phyloP scores from a whole-genome alignment of 2,888 invertebrate species.

The Portevinia maculata region DNA sequence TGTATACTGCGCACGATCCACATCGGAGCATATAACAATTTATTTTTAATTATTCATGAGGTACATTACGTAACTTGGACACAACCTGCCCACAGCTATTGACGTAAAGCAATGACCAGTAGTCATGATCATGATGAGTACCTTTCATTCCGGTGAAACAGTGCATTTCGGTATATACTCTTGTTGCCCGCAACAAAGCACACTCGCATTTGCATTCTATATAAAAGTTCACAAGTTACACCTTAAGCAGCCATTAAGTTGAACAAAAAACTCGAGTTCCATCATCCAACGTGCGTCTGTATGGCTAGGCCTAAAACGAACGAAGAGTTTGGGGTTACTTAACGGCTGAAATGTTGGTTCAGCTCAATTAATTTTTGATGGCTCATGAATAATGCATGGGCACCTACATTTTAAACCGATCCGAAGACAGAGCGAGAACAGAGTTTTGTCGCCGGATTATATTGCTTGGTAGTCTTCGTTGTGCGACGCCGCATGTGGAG shows the following conservation, averaged over 20 bases:
- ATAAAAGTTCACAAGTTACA: constrained; percentile 51
- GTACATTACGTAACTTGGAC: constrained; percentile 42
- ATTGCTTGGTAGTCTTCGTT: constrained; percentile 15
- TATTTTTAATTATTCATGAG: constrained; percentile 52
- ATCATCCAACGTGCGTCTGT: constrained; percentile 3
- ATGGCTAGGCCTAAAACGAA: constrained; percentile 30
- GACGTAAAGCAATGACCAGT: constrained; percentile 24
- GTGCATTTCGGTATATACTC: constrained; percentile 16
- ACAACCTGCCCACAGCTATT: constrained; percentile 7
- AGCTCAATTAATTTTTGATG: constrained; percentile 46
- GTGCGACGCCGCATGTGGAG: constrained; percentile 26
- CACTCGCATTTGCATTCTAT: constrained; percentile 37
- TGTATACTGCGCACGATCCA: constrained; percentile 38
- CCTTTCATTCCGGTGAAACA: constrained; percentile 5
- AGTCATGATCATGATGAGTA: constrained; percentile 36
- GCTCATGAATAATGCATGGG: constrained; percentile 50
- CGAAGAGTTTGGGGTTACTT: constrained; percentile 46
- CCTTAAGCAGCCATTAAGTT: constrained; percentile 24
- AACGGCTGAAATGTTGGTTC: constrained; percentile 48
- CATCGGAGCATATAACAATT: constrained; percentile 17
- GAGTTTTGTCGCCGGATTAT: constrained; percentile 25
- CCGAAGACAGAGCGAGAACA: not conserved
- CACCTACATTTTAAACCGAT: not conserved
- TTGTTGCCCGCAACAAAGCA: constrained; percentile 22
- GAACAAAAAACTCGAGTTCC: constrained; percentile 13